phyloP scores from a whole-genome alignment of 2,113 vertebrate species.

The Zosterops borbonicus region DNA sequence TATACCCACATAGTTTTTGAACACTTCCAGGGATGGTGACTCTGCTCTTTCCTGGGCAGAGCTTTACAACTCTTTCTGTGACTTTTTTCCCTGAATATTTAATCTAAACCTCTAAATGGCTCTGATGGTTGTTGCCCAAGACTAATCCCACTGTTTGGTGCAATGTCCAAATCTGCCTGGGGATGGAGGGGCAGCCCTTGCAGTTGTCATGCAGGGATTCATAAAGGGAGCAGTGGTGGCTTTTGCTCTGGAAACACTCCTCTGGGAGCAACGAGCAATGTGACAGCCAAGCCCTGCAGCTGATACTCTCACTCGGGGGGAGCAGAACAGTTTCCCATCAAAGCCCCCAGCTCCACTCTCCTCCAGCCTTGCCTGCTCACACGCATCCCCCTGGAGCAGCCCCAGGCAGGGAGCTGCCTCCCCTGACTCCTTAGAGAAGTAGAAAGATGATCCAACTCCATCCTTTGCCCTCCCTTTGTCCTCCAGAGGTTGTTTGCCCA shows the following conservation, averaged over 20 bases:
- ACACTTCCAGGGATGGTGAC: background rate
- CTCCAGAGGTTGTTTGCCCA: background rate
- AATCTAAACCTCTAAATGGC: fast-evolving
- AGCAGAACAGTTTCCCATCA: background rate
- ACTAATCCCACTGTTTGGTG: background rate
- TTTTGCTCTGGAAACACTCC: background rate
- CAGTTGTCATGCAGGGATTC: background rate
- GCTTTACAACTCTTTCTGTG: background rate
- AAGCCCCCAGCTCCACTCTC: too few relatives aligned
- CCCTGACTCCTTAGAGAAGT: background rate
- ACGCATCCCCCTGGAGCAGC: background rate
- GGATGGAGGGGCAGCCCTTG: background rate
- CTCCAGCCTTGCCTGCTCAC: background rate
- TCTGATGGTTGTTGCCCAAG: background rate
- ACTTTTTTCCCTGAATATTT: background rate
- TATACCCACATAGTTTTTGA: background rate
- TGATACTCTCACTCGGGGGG: fast-evolving
- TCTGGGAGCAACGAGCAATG: background rate
- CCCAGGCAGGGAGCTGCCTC: background rate
- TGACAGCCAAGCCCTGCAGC: background rate
- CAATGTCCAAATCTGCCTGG: background rate
- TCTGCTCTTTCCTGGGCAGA: background rate
- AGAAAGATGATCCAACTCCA: background rate
- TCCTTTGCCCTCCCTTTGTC: background rate
- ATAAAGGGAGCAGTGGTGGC: background rate